Conservation (phyloP, 2,888 invertebrate genomes). For the Himalopsyche anomala region DNA sequence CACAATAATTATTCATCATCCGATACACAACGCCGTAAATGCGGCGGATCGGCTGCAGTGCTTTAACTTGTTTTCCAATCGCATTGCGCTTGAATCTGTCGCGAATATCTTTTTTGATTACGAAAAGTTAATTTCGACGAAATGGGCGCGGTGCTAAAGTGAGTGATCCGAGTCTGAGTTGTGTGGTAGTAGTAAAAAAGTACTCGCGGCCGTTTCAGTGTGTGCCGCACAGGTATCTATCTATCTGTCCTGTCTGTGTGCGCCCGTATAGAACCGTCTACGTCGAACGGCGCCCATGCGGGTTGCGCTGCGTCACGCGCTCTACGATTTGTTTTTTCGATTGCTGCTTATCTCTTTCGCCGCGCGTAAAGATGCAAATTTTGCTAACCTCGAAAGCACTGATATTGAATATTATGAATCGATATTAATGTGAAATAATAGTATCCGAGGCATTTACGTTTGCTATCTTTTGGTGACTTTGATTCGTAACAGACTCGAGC, state of each 20-base stretch:
- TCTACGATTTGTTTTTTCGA: neutral
- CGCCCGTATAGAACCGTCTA: neutral
- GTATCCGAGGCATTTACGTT: too few relatives aligned
- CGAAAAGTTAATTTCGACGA: neutral
- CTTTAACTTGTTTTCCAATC: neutral
- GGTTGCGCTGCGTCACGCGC: conserved; percentile 36
- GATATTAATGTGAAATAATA: neutral
- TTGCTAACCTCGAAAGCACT: neutral
- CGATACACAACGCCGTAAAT: neutral
- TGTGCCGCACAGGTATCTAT: conserved; percentile 6
- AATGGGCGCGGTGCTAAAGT: conserved; percentile 12
- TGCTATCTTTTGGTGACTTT: too few relatives aligned
- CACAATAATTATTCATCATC: conserved; percentile 5
- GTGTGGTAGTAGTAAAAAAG: conserved; percentile 14
- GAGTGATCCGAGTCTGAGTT: neutral
- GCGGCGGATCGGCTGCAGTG: neutral
- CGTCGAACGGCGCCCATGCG: conserved; percentile 41
- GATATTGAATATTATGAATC: neutral
- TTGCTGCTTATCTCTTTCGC: conserved; percentile 17
- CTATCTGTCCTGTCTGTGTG: neutral
- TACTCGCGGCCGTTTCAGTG: neutral
- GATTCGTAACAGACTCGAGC: too few relatives aligned
- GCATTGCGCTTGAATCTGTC: neutral
- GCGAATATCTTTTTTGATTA: neutral
- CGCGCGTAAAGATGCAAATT: conserved; percentile 44